A percentile compares a stretch with the other conserved stretches of the same genome.
Conservation (phyloP, 2,888 invertebrate genomes). For the Drosophila longiperda region DNA sequence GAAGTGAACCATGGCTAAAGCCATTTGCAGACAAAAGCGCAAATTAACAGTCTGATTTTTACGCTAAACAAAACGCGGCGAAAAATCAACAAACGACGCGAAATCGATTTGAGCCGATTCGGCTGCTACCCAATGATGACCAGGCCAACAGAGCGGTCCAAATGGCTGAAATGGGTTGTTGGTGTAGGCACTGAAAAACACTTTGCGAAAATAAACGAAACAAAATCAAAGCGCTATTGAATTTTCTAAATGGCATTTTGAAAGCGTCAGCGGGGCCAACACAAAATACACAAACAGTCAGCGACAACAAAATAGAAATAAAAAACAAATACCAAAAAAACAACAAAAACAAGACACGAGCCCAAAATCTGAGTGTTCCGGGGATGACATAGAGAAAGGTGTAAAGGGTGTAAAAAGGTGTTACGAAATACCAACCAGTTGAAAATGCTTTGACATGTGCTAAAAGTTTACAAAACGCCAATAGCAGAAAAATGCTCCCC, state of each 20-base stretch:
- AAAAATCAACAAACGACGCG: constrained; percentile 74
- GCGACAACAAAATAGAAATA: constrained; percentile 31
- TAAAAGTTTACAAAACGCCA: constrained; percentile 64
- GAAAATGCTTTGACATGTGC: constrained; percentile 77
- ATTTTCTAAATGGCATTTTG: constrained; percentile 79
- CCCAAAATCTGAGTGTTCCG: constrained; percentile 29
- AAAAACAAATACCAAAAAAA: constrained; percentile 6
- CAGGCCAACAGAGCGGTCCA: constrained; percentile 29
- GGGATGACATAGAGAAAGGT: constrained; percentile 61
- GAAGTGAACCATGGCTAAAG: constrained; percentile 41
- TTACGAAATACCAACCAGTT: constrained; percentile 75
- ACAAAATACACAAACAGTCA: constrained; percentile 37
- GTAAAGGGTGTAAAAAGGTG: constrained; percentile 48
- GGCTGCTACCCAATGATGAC: constrained; percentile 30
- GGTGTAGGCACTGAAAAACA: constrained; percentile 52
- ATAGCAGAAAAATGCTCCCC: constrained; percentile 2
- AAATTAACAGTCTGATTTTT: constrained; percentile 81
- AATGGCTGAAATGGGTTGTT: background rate
- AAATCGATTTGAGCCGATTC: constrained; percentile 70
- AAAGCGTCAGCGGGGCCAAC: constrained; percentile 60
- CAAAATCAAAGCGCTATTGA: constrained; percentile 80
- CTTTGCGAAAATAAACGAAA: constrained; percentile 79
- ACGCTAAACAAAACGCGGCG: constrained; percentile 77
- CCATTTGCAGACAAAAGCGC: constrained; percentile 73
- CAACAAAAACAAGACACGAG: constrained; percentile 24